Base-by-base conservation (phyloP, 2,113 vertebrate genomes). In the Dicentrarchus labrax region DNA sequence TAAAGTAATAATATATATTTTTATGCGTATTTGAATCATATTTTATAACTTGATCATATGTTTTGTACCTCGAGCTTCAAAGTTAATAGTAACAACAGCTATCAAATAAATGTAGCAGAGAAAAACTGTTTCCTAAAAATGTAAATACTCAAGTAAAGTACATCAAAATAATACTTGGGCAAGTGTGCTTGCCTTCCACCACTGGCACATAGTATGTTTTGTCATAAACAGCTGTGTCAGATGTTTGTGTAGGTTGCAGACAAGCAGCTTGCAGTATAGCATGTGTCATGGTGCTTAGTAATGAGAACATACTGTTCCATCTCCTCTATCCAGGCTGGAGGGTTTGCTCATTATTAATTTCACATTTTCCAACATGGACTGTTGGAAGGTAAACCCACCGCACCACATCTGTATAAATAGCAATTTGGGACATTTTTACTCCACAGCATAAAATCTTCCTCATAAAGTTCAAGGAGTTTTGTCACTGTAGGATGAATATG, bases 251-350 rank as follows among this genome's bases (percentile, higher is more conserved):
- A 48, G 54, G 75, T 30, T 60, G 51, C n/a, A 82, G 66, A 72
- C n/a, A 38, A 51, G 72, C 76, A 79, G 62, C 71, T 78, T 72
- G 76, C 39, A 51, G 62, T 38, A 70, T 60, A 62, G 39, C 72
- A 76, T 70, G 76, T 83, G 72, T 82, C 65, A 69, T 77, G 80
- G 77, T 57, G 60, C 83, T 91, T 68, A 22, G 59, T 91, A 88
- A 91, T 72, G 70, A 87, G 85, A 80, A 81, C 76, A 83, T 72
- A 69, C 71, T 61, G 74, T 85, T 73, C 60, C 59, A 48, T 79
- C 82, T 83, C 17, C 47, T 84, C 85, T 90, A 76, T 86, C 45
- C 56, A 65, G 68, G 76, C 84, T 80, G 51, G 36, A 80, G 70
- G 78, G 51, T 53, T 74, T 67, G 71, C 70, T 76, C 79, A 70